These are phyloP conservation scores for Aethes cnicana DNA, from an alignment of 2,888 invertebrate species.

Conservation along the genomic window DNA sequence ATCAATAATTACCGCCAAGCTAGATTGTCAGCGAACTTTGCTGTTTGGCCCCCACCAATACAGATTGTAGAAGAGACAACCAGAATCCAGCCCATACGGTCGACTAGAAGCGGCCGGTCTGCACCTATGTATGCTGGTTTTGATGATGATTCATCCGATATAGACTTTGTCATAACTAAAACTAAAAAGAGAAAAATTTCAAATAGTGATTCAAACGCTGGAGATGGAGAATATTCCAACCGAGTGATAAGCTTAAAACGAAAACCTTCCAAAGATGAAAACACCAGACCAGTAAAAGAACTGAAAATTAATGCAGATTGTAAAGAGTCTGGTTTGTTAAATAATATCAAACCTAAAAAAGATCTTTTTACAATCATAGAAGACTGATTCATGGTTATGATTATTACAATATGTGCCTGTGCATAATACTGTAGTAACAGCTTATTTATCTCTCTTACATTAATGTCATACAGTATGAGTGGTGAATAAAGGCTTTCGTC, in stretches of 20 bases:
- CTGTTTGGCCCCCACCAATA: constrained; percentile 69
- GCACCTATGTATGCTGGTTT: constrained; percentile 70
- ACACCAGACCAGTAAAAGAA: constrained; percentile 56
- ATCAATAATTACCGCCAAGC: constrained; percentile 69
- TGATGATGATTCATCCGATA: constrained; percentile 73
- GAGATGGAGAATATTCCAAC: constrained; percentile 55
- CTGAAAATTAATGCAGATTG: constrained; percentile 48
- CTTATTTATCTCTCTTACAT: neutral
- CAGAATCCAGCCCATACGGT: constrained; percentile 61
- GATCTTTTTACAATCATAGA: constrained; percentile 53
- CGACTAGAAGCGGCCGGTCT: constrained; percentile 70
- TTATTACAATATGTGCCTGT: neutral
- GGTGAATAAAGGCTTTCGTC: too few species aligned
- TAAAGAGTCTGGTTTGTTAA: constrained; percentile 36
- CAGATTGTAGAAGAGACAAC: constrained; percentile 70
- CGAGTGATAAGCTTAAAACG: constrained; percentile 68
- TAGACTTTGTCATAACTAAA: constrained; percentile 67
- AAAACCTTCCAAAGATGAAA: constrained; percentile 66
- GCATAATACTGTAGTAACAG: neutral
- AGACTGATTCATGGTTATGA: constrained; percentile 47
- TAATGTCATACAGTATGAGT: neutral
- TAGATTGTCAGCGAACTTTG: constrained; percentile 60
- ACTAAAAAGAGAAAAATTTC: constrained; percentile 68
- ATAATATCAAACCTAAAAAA: constrained; percentile 48
- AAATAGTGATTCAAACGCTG: constrained; percentile 51